Conservation (phyloP, 1,140 invertebrate genomes). For the Drosophila kurseongensis region DNA sequence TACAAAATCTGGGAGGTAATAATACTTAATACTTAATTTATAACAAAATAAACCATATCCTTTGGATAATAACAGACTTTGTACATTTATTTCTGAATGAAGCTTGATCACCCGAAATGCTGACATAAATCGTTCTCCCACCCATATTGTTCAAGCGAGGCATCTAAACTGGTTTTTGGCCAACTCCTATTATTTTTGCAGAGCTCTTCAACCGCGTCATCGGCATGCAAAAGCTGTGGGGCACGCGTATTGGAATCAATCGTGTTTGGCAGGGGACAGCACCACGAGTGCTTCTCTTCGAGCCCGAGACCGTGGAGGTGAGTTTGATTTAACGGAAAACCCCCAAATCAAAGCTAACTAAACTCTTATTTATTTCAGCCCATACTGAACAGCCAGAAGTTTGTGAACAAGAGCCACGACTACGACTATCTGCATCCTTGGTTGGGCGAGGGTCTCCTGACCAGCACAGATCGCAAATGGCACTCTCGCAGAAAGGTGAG, state of each 20-base stretch:
- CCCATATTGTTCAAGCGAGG: conserved; percentile 11
- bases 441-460: conserved; percentile 91
- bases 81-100: not conserved
- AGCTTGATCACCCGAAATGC: conserved; percentile 19
- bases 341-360: not conserved
- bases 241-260: conserved; percentile 85
- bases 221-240: conserved; percentile 85
- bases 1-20: not conserved
- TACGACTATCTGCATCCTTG: conserved; percentile 91
- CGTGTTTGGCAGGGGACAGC: conserved; percentile 85
- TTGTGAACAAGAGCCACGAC: conserved; percentile 90
- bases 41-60: not conserved
- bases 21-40: not conserved
- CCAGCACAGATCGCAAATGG: conserved; percentile 86
- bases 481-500: conserved; percentile 84
- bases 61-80: not conserved
- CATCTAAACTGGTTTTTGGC: conserved; percentile 57
- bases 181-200: conserved; percentile 54
- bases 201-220: conserved; percentile 85
- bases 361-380: conserved; percentile 80
- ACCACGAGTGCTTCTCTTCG: conserved; percentile 85
- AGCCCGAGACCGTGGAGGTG: conserved; percentile 85
- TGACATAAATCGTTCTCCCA: conserved; percentile 62
- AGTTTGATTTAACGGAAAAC: not conserved
- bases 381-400: conserved; percentile 89